Evolutionary conservation across 2,113 vertebrate species (phyloP).

Genomic region (Neolamprologus cancellatus): DNA sequence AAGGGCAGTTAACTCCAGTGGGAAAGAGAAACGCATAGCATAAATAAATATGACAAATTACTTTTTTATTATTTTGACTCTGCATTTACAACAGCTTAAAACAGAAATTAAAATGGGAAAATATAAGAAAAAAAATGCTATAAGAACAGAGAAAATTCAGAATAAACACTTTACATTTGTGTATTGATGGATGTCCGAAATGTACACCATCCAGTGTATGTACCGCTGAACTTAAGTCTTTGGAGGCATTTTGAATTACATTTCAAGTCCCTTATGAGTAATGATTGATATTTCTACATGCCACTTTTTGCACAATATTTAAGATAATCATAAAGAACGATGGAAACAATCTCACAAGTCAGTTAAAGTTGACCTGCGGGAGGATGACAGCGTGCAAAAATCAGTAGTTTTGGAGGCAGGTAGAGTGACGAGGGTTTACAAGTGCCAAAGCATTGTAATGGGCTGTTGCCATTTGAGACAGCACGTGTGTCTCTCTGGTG

Average conservation of each 20-base stretch:
- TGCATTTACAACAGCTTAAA: background rate
- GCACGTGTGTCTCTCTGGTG: conserved; percentile 19
- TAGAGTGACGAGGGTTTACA: background rate
- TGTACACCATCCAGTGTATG: background rate
- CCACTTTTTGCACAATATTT: background rate
- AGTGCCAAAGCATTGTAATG: conserved; percentile 10
- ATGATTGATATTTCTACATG: background rate
- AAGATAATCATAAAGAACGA: background rate
- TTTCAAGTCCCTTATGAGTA: background rate
- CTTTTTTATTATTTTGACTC: background rate
- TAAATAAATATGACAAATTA: background rate
- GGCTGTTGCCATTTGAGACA: conserved; percentile 19
- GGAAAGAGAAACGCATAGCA: background rate
- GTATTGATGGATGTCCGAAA: background rate
- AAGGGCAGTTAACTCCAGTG: background rate
- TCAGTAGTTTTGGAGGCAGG: background rate
- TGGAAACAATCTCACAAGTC: background rate
- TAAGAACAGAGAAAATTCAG: background rate
- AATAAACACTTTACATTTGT: background rate
- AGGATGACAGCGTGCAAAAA: background rate
- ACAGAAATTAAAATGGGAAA: background rate
- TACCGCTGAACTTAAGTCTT: background rate
- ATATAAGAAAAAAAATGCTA: background rate
- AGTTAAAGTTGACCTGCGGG: background rate
- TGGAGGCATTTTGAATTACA: background rate